Conservation (phyloP, 2,888 invertebrate genomes). For the Yponomeuta sedellus region DNA sequence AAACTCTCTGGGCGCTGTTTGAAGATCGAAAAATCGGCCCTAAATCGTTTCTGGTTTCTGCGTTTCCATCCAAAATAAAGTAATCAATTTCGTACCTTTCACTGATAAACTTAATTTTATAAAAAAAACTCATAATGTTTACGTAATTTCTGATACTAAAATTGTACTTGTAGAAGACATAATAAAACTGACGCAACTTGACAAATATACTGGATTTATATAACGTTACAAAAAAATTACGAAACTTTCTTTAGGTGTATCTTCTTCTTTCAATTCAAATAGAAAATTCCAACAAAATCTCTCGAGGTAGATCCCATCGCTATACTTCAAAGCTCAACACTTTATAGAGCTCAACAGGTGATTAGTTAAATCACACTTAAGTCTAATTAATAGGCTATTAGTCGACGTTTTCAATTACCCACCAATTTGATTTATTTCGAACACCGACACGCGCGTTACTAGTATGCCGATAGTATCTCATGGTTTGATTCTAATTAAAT, state of each 20-base stretch:
- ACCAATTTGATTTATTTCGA: conserved; percentile 55
- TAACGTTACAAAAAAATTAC: too few species aligned
- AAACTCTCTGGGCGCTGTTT: too few species aligned
- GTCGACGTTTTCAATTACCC: conserved; percentile 66
- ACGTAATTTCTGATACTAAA: too few species aligned
- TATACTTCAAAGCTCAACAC: conserved; percentile 31
- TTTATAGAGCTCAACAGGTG: conserved; percentile 36
- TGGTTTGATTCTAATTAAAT: neutral
- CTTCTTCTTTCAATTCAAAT: neutral
- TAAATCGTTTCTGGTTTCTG: too few species aligned
- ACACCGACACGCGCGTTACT: conserved; percentile 20
- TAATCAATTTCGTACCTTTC: neutral
- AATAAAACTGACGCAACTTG: too few species aligned
- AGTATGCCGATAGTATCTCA: neutral
- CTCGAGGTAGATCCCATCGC: conserved; percentile 9
- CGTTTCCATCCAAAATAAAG: too few species aligned
- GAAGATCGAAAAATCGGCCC: too few species aligned
- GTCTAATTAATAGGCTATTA: conserved; percentile 70
- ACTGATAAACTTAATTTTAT: neutral
- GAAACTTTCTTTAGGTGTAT: too few species aligned
- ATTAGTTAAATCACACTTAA: conserved; percentile 59
- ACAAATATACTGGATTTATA: too few species aligned
- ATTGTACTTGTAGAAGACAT: too few species aligned
- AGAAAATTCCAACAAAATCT: conserved; percentile 1
- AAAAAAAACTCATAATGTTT: neutral